A percentile compares a stretch with the other conserved stretches of the same genome.
phyloP scores from a whole-genome alignment of 2,888 invertebrate species.

The Hofmannophila pseudospretella region DNA sequence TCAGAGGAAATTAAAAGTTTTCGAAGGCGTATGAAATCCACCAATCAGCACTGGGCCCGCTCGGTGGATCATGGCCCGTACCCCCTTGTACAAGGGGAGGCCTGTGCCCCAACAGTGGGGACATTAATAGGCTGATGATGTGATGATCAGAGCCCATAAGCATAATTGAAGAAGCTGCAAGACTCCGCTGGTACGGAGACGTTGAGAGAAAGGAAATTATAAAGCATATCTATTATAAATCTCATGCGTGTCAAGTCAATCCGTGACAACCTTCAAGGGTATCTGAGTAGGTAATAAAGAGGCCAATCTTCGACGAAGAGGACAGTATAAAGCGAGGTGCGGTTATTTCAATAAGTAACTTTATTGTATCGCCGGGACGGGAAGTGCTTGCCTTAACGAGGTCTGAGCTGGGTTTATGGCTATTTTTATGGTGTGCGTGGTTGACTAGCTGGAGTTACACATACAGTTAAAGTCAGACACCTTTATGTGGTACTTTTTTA shows the following conservation, averaged over 20 bases:
- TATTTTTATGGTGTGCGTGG: constrained; percentile 42
- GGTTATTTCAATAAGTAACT: constrained; percentile 58
- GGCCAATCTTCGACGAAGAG: constrained; percentile 10
- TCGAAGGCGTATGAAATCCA: too few relatives aligned
- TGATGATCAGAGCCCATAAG: too few relatives aligned
- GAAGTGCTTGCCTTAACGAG: constrained; percentile 53
- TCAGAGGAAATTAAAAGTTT: too few relatives aligned
- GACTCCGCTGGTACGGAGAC: too few relatives aligned
- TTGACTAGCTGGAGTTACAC: constrained; percentile 30
- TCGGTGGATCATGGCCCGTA: too few relatives aligned
- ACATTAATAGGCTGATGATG: too few relatives aligned
- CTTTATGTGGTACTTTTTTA: background rate
- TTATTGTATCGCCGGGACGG: constrained; percentile 46
- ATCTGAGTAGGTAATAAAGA: constrained; percentile 6
- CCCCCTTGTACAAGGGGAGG: too few relatives aligned
- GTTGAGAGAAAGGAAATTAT: too few relatives aligned
- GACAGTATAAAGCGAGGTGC: constrained; percentile 34
- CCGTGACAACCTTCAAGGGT: background rate
- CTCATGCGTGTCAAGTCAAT: background rate
- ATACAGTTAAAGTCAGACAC: constrained; percentile 26
- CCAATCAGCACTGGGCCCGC: too few relatives aligned
- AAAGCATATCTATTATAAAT: too few relatives aligned
- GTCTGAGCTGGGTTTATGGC: constrained; percentile 41
- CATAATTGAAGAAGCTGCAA: too few relatives aligned
- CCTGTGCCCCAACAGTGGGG: too few relatives aligned